Evolutionary conservation across 64 coral and sea anemone genomes (phyloP).

Genomic region (Stylophora pistillata): DNA sequence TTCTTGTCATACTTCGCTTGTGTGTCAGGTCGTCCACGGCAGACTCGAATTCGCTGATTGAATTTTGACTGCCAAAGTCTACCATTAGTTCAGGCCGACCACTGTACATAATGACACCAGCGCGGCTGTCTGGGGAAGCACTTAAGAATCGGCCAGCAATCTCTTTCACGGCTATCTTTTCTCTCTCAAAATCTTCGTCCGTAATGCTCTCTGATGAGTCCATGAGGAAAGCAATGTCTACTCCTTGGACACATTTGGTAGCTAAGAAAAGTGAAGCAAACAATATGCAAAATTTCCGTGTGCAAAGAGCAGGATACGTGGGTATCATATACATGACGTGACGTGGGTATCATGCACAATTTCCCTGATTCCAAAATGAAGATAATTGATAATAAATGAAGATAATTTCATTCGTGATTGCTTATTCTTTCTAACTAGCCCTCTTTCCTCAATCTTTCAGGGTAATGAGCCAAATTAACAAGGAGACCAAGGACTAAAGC

Average conservation of each 20-base stretch:
- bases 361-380: too few species aligned
- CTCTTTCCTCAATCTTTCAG: too few species aligned
- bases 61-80: conserved; percentile 23
- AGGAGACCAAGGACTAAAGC: too few species aligned
- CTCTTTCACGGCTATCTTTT: conserved; percentile 77
- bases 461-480: too few species aligned
- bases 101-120: conserved; percentile 76
- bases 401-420: too few species aligned
- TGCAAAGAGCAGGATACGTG: too few species aligned
- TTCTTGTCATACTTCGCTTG: conserved; percentile 58
- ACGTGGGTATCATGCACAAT: too few species aligned
- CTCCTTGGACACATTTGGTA: conserved; percentile 36
- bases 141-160: conserved; percentile 64
- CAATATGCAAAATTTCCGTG: neutral
- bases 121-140: conserved; percentile 49
- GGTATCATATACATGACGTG: too few species aligned
- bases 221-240: conserved; percentile 84
- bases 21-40: conserved; percentile 62
- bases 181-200: conserved; percentile 57
- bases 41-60: conserved; percentile 49
- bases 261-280: neutral
- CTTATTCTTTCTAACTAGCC: too few species aligned
- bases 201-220: conserved; percentile 83
- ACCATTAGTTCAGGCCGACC: conserved; percentile 50
- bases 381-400: too few species aligned